These are phyloP conservation scores for Hydrolagus colliei DNA, from an alignment of 2,797 vertebrate species.

Conservation along the genomic window DNA sequence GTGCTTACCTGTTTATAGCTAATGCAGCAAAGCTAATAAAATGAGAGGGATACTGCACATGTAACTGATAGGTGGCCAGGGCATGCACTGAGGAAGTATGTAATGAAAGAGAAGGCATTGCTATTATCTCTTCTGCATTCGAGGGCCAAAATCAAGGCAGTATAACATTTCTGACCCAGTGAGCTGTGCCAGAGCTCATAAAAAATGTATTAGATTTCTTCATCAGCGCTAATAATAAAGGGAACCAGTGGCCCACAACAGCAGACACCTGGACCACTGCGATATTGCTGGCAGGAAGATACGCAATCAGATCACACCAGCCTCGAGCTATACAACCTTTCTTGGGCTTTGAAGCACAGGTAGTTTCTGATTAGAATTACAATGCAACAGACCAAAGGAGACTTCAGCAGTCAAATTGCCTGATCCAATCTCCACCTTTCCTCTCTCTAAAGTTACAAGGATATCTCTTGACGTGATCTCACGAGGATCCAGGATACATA, in stretches of 20 bases:
- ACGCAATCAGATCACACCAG: constrained; percentile 41
- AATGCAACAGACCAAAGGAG: constrained; percentile 49
- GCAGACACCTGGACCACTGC: constrained; percentile 48
- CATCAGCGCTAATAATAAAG: constrained; percentile 37
- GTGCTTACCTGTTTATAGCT: too few relatives aligned
- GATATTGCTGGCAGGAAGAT: constrained; percentile 41
- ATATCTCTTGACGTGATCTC: constrained; percentile 38
- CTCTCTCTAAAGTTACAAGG: constrained; percentile 38
- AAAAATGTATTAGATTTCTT: constrained; percentile 46
- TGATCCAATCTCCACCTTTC: constrained; percentile 40
- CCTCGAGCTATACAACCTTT: constrained; percentile 38
- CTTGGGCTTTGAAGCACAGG: constrained; percentile 45
- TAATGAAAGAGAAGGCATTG: background rate
- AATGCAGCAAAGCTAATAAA: background rate
- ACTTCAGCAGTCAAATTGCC: constrained; percentile 50
- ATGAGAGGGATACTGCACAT: background rate
- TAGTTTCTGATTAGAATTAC: constrained; percentile 52
- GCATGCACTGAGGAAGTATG: background rate
- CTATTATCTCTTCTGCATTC: constrained; percentile 19
- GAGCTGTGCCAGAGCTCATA: constrained; percentile 41
- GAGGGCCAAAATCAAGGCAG: constrained; percentile 35
- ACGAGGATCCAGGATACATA: constrained; percentile 38
- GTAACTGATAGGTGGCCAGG: background rate
- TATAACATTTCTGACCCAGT: constrained; percentile 42
- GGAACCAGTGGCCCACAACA: constrained; percentile 44